Evolutionary conservation across 35 echinoderm and acorn worm genomes (phyloP).

Genomic region (Patiria miniata): DNA sequence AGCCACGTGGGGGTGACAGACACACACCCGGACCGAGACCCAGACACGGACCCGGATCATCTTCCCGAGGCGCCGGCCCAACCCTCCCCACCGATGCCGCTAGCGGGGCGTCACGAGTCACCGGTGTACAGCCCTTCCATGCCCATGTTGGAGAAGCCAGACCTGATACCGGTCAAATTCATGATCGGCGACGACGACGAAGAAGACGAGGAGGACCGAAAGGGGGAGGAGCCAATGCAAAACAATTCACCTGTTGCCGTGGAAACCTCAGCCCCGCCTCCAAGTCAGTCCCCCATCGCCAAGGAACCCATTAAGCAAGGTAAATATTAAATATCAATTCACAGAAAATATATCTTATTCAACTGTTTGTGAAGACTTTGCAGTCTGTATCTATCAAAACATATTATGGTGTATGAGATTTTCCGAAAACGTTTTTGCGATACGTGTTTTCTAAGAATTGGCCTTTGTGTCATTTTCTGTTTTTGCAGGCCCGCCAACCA

Average conservation of each 20-base stretch:
- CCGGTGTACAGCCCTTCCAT: slow-evolving; percentile 35
- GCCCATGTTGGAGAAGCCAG: slow-evolving; percentile 56
- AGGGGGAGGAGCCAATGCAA: neutral
- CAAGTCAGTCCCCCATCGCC: neutral
- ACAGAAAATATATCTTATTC: too few relatives aligned
- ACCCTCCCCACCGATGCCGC: slow-evolving; percentile 12
- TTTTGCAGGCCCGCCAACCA: slow-evolving; percentile 26
- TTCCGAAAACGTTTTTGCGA: too few relatives aligned
- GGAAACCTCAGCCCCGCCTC: neutral
- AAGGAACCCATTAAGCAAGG: too few relatives aligned
- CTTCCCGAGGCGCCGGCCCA: slow-evolving; percentile 23
- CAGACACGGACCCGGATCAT: slow-evolving; percentile 26
- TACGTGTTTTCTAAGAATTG: too few relatives aligned
- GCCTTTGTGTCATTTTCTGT: neutral
- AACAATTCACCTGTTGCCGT: neutral
- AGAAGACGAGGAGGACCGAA: neutral
- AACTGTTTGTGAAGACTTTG: too few relatives aligned
- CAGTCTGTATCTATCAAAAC: too few relatives aligned
- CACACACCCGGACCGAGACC: neutral
- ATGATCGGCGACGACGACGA: slow-evolving; percentile 82
- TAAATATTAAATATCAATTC: too few relatives aligned
- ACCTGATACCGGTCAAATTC: slow-evolving; percentile 72
- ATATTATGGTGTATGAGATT: too few relatives aligned
- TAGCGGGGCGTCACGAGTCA: slow-evolving; percentile 24
- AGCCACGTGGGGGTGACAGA: neutral